Conservation (phyloP, 1,140 invertebrate species). For the Papilio dardanus region DNA sequence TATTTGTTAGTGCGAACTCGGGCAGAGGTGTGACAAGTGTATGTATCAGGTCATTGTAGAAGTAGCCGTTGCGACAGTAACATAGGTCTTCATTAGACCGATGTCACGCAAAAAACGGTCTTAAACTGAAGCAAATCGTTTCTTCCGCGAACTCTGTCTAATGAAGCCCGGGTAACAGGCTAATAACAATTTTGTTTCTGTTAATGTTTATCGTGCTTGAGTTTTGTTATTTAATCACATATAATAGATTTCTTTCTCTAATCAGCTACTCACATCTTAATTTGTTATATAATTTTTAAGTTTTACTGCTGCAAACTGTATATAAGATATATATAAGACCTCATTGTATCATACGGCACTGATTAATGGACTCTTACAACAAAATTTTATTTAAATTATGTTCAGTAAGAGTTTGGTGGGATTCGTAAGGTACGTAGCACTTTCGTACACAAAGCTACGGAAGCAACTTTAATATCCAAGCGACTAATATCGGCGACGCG, state of each 20-base stretch:
- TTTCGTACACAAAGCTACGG: no score
- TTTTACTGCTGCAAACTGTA: constrained; percentile 74
- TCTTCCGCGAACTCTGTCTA: no score
- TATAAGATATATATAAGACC: constrained; percentile 54
- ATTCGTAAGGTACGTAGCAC: no score
- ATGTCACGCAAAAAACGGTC: no score
- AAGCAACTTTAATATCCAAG: no score
- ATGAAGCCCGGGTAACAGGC: no score
- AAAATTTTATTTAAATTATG: constrained; percentile 38
- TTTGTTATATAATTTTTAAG: constrained; percentile 80
- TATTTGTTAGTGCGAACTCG: background rate
- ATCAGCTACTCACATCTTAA: constrained; percentile 68
- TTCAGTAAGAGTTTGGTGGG: constrained; percentile 23
- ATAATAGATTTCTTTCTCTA: constrained; percentile 67
- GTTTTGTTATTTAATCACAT: constrained; percentile 75
- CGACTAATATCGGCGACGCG: no score
- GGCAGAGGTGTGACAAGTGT: background rate
- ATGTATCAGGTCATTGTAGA: constrained; percentile 21
- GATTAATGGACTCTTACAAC: constrained; percentile 25
- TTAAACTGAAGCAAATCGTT: no score
- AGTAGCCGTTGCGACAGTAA: background rate
- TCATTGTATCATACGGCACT: background rate
- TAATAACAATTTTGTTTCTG: constrained; percentile 62
- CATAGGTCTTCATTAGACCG: no score
- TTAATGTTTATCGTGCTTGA: constrained; percentile 72